phyloP scores from a whole-genome alignment of 1,140 invertebrate genomes.

The Drosophila prosaltans region DNA sequence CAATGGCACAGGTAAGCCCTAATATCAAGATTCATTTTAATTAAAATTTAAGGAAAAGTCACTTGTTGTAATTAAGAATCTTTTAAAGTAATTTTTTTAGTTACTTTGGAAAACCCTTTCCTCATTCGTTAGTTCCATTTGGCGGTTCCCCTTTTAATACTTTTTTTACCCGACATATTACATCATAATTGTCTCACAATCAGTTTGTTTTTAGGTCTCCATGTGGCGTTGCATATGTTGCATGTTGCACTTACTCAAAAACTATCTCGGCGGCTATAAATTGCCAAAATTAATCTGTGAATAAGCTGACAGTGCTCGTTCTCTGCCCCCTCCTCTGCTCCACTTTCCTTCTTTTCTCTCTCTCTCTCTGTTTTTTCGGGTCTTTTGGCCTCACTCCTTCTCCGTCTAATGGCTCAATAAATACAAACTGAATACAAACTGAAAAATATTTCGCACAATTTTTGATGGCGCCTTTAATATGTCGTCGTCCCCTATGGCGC shows the following conservation, averaged over 20 bases:
- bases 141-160: conserved; percentile 13
- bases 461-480: conserved; percentile 58
- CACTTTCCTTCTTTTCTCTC: neutral
- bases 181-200: conserved; percentile 62
- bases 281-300: conserved; percentile 78
- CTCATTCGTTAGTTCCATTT: too few species aligned
- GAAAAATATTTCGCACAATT: conserved; percentile 59
- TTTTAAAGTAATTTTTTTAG: too few species aligned
- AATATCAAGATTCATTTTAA: neutral
- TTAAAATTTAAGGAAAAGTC: neutral
- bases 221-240: conserved; percentile 45
- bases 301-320: conserved; percentile 63
- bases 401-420: conserved; percentile 73
- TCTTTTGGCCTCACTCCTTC: conserved; percentile 19
- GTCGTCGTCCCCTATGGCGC: conserved; percentile 47
- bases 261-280: conserved; percentile 68
- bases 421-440: conserved; percentile 69
- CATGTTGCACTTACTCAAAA: conserved; percentile 74
- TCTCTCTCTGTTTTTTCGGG: neutral
- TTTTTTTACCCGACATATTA: conserved; percentile 37
- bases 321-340: neutral
- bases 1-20: conserved; percentile 83
- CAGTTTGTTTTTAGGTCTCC: conserved; percentile 33
- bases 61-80: too few species aligned
- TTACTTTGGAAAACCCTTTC: conserved; percentile 28